phyloP scores from a whole-genome alignment of 2,888 invertebrate species.

The Reticulitermes lucifugus region DNA sequence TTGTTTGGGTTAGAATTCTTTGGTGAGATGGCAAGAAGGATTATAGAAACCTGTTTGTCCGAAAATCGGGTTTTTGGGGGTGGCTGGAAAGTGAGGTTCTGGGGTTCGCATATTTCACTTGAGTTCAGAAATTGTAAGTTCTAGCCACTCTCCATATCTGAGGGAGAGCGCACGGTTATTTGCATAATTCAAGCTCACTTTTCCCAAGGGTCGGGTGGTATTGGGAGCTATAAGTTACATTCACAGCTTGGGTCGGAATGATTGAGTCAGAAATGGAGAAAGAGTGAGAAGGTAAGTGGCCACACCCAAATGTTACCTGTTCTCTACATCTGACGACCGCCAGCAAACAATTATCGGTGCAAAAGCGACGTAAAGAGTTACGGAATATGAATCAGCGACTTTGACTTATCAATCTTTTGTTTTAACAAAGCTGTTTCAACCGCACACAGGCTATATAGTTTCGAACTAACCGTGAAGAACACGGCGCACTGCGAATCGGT shows the following conservation, averaged over 20 bases:
- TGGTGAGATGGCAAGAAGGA: background rate
- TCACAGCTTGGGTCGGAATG: conserved; percentile 13
- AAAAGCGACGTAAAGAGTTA: background rate
- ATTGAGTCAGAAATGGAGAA: conserved; percentile 1
- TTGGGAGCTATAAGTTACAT: conserved; percentile 10
- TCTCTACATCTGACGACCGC: background rate
- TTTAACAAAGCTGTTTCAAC: too few species aligned
- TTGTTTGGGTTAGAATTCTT: background rate
- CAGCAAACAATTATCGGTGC: background rate
- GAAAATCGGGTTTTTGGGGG: background rate
- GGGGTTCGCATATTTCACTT: background rate
- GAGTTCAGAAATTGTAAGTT: background rate
- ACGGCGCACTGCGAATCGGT: too few species aligned
- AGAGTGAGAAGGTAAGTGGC: background rate
- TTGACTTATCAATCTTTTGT: too few species aligned
- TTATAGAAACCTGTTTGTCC: background rate
- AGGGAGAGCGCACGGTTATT: background rate
- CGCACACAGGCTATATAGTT: too few species aligned
- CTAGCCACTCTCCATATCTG: background rate
- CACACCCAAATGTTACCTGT: background rate
- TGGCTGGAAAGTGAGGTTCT: background rate
- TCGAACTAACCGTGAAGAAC: too few species aligned
- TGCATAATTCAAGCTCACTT: conserved; percentile 17
- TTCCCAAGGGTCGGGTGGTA: background rate
- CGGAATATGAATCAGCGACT: too few species aligned